These are phyloP conservation scores for Asteroscopus sphinx DNA, from an alignment of 2,888 invertebrate species.

Conservation along the genomic window DNA sequence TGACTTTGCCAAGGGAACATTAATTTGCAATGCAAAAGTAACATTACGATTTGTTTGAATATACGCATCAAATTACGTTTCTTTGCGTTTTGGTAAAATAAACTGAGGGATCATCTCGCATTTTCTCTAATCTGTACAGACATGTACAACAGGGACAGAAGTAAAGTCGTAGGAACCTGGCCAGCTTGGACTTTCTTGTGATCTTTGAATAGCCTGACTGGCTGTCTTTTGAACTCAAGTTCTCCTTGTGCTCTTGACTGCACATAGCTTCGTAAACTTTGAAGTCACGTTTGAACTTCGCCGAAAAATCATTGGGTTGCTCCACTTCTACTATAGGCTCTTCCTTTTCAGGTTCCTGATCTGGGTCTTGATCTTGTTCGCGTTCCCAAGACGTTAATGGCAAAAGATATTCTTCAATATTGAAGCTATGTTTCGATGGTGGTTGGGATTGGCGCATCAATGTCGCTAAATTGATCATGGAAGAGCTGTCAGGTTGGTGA, in stretches of 20 bases:
- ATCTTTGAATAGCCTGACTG: conserved; percentile 62
- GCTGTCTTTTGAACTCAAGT: conserved; percentile 62
- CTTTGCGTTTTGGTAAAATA: conserved; percentile 51
- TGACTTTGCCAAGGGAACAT: conserved; percentile 24
- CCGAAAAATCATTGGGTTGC: conserved; percentile 18
- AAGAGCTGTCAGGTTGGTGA: conserved; percentile 89
- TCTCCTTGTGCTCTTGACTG: conserved; percentile 53
- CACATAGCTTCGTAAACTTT: conserved; percentile 52
- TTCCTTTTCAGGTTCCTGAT: conserved; percentile 57
- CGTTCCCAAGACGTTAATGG: conserved; percentile 90
- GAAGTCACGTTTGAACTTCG: conserved; percentile 36
- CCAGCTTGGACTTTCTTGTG: conserved; percentile 76
- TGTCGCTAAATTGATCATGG: conserved; percentile 90
- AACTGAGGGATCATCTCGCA: conserved; percentile 65
- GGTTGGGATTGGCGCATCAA: conserved; percentile 82
- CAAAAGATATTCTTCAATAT: conserved; percentile 86
- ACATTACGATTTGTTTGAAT: conserved; percentile 16
- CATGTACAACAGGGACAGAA: conserved; percentile 86
- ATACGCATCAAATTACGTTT: conserved; percentile 16
- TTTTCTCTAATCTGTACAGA: conserved; percentile 80
- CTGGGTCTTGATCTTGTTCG: conserved; percentile 55
- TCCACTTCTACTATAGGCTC: conserved; percentile 51
- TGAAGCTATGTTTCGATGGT: conserved; percentile 77
- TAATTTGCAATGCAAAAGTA: conserved; percentile 27
- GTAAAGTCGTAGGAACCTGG: conserved; percentile 80